Evolutionary conservation across 2,113 vertebrate genomes (phyloP), one percentile per base, ranked within the genome.

Genomic region (Nesoenas mayeri): DNA sequence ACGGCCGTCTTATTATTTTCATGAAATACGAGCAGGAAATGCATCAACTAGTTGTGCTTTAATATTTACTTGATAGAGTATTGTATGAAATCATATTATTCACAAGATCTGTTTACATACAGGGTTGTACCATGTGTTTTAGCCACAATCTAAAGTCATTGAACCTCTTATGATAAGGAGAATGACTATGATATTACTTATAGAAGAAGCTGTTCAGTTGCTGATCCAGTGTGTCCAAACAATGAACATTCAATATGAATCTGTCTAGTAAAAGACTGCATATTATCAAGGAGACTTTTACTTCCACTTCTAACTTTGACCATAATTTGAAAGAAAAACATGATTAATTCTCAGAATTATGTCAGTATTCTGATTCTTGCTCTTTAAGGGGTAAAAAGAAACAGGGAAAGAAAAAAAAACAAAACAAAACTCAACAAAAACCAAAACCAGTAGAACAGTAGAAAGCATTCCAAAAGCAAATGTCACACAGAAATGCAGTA

Each of bases 391-490:
- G 4, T 6, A 62, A 60, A 83, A 72, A 50, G 29, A 78, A 85
- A 53, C 24, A 29, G 3, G 22, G 18, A 73, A 8, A 64, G 11
- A 72, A 91, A 93, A 75, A 29, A 12, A 24, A 15, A n/a, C n/a
- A n/a, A n/a, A n/a, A n/a, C n/a, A n/a, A n/a, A n/a, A n/a, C n/a
- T n/a, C n/a, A n/a, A n/a, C n/a, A n/a, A n/a, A 40, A 40, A 40
- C 5, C 36, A 36, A 36, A 40, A 40, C 38, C 38, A 87, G 36
- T 16, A 72, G 28, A 92, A 77, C 24, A 72, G n/a, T 26, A 77
- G 18, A 94, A 91, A 79, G 36, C n/a, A 89, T 82, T 91, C n/a
- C 69, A 95, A 72, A 83, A 91, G 32, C 12, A 86, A 90, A 94
- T 90, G 56, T 62, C 85, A 89, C 25, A 47, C 28, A 85, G 66